Percentiles rank a stretch among this genome's conserved stretches.
phyloP scores from a whole-genome alignment of 2,113 vertebrate species.

The Chionomys nivalis region DNA sequence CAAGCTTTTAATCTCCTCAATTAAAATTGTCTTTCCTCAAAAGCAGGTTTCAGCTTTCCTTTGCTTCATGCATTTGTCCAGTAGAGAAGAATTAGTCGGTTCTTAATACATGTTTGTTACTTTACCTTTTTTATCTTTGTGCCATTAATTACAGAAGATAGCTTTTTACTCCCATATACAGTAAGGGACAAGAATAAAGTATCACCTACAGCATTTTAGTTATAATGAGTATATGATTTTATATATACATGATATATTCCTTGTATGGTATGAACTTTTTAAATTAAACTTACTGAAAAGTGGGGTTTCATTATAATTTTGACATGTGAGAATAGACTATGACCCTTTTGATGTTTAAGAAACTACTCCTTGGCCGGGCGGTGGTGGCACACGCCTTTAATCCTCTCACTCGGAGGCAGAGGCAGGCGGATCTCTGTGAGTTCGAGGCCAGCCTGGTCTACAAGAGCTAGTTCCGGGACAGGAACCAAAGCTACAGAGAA shows the following conservation, averaged over 20 bases:
- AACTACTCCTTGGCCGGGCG: neutral
- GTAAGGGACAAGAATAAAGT: constrained; percentile 7
- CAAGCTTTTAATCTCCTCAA: neutral
- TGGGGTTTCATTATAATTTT: constrained; percentile 53
- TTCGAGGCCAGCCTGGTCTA: too few relatives aligned
- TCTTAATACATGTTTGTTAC: neutral
- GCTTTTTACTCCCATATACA: neutral
- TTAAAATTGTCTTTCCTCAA: constrained; percentile 38
- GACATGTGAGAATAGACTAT: constrained; percentile 54
- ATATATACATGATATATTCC: neutral
- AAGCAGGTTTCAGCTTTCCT: neutral
- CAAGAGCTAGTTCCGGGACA: too few relatives aligned
- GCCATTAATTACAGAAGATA: neutral
- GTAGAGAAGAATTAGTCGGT: neutral
- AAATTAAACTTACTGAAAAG: constrained; percentile 47
- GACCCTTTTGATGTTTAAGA: constrained; percentile 22
- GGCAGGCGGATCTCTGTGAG: too few relatives aligned
- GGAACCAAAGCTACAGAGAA: too few relatives aligned
- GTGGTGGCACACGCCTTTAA: too few relatives aligned
- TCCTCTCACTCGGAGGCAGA: too few relatives aligned
- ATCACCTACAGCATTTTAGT: neutral
- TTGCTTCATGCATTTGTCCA: neutral
- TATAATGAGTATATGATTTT: neutral
- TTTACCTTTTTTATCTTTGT: constrained; percentile 18
- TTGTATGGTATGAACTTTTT: neutral